Evolutionary conservation across 37 sponge, comb jelly and placozoan genomes (phyloP).

Genomic region (Crambe crambe): DNA sequence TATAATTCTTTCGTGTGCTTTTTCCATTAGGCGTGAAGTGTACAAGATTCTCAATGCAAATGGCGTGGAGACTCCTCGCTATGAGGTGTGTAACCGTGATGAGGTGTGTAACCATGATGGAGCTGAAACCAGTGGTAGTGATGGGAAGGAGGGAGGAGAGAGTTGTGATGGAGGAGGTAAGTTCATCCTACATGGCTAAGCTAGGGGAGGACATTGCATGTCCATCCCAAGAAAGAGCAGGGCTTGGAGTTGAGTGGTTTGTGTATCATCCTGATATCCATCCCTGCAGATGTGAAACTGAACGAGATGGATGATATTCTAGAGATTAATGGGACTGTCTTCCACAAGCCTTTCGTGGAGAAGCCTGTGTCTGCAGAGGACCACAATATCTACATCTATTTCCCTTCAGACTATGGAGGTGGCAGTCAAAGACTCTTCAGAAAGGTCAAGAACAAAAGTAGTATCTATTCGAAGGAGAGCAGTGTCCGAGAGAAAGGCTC

Average conservation of each 20-base stretch:
- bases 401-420: constrained; percentile 91
- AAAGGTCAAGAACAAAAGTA: constrained; percentile 85
- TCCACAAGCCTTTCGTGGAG: constrained; percentile 97
- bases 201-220: too few species aligned
- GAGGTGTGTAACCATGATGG: constrained; percentile 20
- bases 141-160: neutral
- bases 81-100: constrained; percentile 38
- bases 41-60: constrained; percentile 59
- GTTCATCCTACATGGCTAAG: too few species aligned
- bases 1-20: too few species aligned
- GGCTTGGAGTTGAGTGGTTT: neutral
- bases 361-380: constrained; percentile 94
- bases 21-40: constrained; percentile 56
- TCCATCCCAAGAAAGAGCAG: neutral
- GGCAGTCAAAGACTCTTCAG: constrained; percentile 91
- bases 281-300: neutral
- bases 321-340: constrained; percentile 69
- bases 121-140: neutral
- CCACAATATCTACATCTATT: constrained; percentile 94
- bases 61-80: constrained; percentile 68
- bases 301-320: constrained; percentile 81
- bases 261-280: too few species aligned
- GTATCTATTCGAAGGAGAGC: constrained; percentile 72
- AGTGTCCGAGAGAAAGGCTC: constrained; percentile 75
- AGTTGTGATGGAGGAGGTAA: too few species aligned